These are phyloP conservation scores for Agrotis segetum DNA, from an alignment of 2,888 invertebrate species.

Conservation along the genomic window DNA sequence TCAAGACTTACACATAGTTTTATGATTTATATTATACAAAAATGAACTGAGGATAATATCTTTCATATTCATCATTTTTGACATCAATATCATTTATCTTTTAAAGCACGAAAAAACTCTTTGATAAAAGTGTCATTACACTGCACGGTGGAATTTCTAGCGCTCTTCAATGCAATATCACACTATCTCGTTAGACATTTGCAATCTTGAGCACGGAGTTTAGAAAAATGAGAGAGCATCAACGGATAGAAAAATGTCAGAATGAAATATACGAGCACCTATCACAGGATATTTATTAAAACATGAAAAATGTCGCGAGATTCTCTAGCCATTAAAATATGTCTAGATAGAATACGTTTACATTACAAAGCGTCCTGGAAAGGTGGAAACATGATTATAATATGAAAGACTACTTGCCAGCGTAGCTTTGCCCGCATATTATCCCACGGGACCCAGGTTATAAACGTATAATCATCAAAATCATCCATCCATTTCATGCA, in stretches of 20 bases:
- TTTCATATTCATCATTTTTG: conserved; percentile 29
- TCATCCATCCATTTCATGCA: too few species aligned
- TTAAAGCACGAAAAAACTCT: conserved; percentile 19
- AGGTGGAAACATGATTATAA: too few species aligned
- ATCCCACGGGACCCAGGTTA: too few species aligned
- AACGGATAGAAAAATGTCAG: conserved; percentile 30
- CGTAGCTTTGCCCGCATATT: too few species aligned
- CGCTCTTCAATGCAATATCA: conserved; percentile 31
- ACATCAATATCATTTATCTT: conserved; percentile 44
- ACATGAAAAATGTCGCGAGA: conserved; percentile 12
- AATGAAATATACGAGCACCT: conserved; percentile 38
- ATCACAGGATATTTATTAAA: conserved; percentile 43
- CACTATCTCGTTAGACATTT: conserved; percentile 35
- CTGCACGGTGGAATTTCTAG: conserved; percentile 12
- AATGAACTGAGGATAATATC: not conserved
- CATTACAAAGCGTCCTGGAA: too few species aligned
- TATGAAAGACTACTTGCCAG: too few species aligned
- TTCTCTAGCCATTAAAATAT: conserved; percentile 21
- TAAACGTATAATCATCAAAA: too few species aligned
- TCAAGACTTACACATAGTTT: conserved; percentile 1
- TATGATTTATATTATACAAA: conserved; percentile 13
- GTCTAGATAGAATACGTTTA: conserved; percentile 9
- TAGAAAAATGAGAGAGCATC: conserved; percentile 41
- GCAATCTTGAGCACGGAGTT: conserved; percentile 45
- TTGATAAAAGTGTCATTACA: conserved; percentile 50